Percentiles rank a stretch among this genome's conserved stretches.
Conservation (phyloP, 2,888 invertebrate genomes). For the Drosophila testacea region DNA sequence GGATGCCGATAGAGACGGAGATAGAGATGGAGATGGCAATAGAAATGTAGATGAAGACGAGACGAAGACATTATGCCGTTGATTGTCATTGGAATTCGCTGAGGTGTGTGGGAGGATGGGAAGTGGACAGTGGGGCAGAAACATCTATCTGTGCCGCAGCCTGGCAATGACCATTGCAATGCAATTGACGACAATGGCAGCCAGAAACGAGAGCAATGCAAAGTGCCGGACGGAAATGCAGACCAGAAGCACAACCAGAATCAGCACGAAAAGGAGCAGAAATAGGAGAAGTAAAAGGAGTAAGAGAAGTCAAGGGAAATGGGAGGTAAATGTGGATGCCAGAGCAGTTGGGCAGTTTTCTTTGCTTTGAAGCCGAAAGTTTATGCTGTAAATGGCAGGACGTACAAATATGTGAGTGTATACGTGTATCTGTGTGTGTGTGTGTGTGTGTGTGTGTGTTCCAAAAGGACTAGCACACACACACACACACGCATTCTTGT, state of each 20-base stretch:
- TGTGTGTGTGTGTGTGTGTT: slow-evolving; percentile 10
- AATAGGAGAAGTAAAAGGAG: background rate
- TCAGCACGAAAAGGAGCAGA: background rate
- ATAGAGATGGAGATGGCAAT: slow-evolving; percentile 15
- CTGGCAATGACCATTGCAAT: slow-evolving; percentile 57
- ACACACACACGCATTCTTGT: slow-evolving; percentile 46
- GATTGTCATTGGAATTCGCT: slow-evolving; percentile 34
- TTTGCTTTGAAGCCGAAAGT: slow-evolving; percentile 56
- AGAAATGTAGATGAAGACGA: slow-evolving; percentile 28
- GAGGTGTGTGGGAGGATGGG: background rate
- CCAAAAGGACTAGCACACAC: slow-evolving; percentile 10
- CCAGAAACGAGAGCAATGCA: slow-evolving; percentile 48
- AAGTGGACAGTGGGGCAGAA: background rate
- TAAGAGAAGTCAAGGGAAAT: background rate
- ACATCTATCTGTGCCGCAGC: slow-evolving; percentile 19
- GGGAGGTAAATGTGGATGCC: background rate
- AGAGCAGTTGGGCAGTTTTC: slow-evolving; percentile 55
- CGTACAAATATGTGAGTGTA: slow-evolving; percentile 18
- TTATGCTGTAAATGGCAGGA: slow-evolving; percentile 60
- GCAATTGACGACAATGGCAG: slow-evolving; percentile 71
- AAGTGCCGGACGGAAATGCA: slow-evolving; percentile 70
- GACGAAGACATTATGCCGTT: slow-evolving; percentile 62
- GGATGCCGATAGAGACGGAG: slow-evolving; percentile 14
- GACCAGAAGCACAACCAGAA: slow-evolving; percentile 49
- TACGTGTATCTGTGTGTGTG: slow-evolving; percentile 6